These are phyloP conservation scores for Lagorchestes hirsutus DNA, from an alignment of 2,797 vertebrate genomes.

Conservation along the genomic window DNA sequence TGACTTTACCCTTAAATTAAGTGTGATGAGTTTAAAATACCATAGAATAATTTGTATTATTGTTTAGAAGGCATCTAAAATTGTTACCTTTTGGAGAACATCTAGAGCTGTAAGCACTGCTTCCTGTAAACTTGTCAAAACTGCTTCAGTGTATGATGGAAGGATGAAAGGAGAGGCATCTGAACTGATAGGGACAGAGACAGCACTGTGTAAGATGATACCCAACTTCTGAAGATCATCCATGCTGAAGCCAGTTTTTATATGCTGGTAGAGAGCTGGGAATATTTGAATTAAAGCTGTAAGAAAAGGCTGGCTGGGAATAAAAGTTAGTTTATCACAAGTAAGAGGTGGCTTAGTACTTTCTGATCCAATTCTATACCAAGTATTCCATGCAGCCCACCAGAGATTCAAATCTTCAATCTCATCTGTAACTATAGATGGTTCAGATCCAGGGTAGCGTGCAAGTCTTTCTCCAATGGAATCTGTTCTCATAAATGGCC, in stretches of 20 bases:
- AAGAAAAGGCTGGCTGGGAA: constrained; percentile 99
- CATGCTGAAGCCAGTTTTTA: constrained; percentile 97
- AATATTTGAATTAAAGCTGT: constrained; percentile 98
- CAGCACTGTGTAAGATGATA: constrained; percentile 95
- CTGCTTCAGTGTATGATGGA: constrained; percentile 97
- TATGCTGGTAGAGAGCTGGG: constrained; percentile 98
- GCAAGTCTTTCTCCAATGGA: constrained; percentile 94
- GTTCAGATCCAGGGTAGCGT: constrained; percentile 90
- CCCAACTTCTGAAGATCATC: constrained; percentile 96
- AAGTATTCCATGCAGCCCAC: constrained; percentile 99
- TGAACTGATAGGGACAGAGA: constrained; percentile 98
- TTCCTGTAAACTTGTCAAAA: constrained; percentile 98
- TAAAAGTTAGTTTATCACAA: constrained; percentile 94
- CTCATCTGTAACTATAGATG: constrained; percentile 89
- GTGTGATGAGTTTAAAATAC: constrained; percentile 43
- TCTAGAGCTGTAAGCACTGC: constrained; percentile 96
- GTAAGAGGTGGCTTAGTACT: constrained; percentile 94
- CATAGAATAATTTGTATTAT: constrained; percentile 29
- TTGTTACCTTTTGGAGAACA: constrained; percentile 96
- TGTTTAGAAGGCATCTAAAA: constrained; percentile 62
- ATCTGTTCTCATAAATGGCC: constrained; percentile 94
- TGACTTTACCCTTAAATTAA: constrained; percentile 26
- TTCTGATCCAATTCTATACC: constrained; percentile 97
- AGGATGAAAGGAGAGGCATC: constrained; percentile 99
- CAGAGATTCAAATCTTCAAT: constrained; percentile 96